Evolutionary conservation across 1,140 invertebrate species (phyloP).

Genomic region (Galleria mellonella): DNA sequence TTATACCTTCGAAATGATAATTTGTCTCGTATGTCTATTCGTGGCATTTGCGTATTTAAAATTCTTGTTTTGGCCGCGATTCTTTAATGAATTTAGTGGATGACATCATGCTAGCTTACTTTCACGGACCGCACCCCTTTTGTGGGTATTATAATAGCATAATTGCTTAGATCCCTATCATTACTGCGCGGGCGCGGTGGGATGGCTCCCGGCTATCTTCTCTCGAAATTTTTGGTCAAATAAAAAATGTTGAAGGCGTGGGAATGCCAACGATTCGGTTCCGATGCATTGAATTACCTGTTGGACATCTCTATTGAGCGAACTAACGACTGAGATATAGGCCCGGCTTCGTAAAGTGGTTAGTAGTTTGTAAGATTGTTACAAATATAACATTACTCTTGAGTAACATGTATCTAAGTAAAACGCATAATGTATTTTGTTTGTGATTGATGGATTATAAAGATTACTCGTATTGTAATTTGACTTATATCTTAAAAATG

Average conservation of each 20-base stretch:
- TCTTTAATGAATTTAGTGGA: neutral
- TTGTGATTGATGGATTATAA: too few relatives aligned
- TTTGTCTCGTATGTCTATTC: too few relatives aligned
- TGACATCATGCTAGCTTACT: conserved; percentile 12
- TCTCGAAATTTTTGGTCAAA: conserved; percentile 22
- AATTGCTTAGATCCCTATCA: conserved; percentile 57
- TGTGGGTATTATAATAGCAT: conserved; percentile 39
- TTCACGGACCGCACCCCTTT: conserved; percentile 17
- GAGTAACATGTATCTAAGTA: too few relatives aligned
- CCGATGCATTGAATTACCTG: conserved; percentile 25
- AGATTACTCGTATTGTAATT: too few relatives aligned
- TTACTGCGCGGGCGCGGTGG: conserved; percentile 35
- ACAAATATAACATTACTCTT: too few relatives aligned
- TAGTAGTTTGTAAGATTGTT: too few relatives aligned
- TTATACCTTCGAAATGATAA: too few relatives aligned
- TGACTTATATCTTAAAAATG: too few relatives aligned
- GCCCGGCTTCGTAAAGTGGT: too few relatives aligned
- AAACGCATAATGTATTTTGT: too few relatives aligned
- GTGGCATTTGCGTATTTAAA: neutral
- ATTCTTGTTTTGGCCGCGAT: neutral
- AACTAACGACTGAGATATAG: neutral
- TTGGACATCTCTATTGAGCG: conserved; percentile 35
- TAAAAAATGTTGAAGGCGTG: conserved; percentile 51
- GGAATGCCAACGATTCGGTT: conserved; percentile 37
- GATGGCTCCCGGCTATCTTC: conserved; percentile 48